Conservation (phyloP, 2,888 invertebrate genomes). For the Andricus curvator region DNA sequence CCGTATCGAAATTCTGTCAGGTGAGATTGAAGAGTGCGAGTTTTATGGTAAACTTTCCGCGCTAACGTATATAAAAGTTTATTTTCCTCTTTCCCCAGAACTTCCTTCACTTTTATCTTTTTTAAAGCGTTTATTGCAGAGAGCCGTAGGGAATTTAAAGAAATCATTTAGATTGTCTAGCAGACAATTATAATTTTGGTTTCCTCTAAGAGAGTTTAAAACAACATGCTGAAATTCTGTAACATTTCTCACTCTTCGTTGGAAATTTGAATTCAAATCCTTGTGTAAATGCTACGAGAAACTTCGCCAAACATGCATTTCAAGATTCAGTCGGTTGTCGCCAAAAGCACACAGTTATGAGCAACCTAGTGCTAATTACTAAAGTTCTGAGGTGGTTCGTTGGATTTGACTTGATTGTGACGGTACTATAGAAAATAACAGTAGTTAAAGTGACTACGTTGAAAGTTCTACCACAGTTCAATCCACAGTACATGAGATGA, state of each 20-base stretch:
- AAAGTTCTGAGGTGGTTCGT: conserved; percentile 20
- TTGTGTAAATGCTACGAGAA: background rate
- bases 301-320: conserved; percentile 16
- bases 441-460: conserved; percentile 27
- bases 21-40: conserved; percentile 10
- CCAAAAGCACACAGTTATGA: conserved; percentile 30
- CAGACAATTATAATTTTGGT: background rate
- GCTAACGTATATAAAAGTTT: conserved; percentile 25
- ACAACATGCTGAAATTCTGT: background rate
- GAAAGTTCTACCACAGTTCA: conserved; percentile 6
- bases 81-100: background rate
- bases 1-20: conserved; percentile 32
- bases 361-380: conserved; percentile 30
- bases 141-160: too few species aligned
- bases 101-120: background rate
- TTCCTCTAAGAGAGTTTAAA: background rate
- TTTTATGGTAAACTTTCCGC: conserved; percentile 22
- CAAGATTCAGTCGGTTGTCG: conserved; percentile 28
- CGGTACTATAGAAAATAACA: conserved; percentile 22
- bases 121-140: too few species aligned
- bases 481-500: background rate
- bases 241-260: background rate
- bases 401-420: conserved; percentile 20
- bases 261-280: background rate
- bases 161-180: background rate